A percentile compares a stretch with the other conserved stretches of the same genome.
Conservation (phyloP, 92 coral and sea anemone genomes). For the Parazoanthus darwini region DNA sequence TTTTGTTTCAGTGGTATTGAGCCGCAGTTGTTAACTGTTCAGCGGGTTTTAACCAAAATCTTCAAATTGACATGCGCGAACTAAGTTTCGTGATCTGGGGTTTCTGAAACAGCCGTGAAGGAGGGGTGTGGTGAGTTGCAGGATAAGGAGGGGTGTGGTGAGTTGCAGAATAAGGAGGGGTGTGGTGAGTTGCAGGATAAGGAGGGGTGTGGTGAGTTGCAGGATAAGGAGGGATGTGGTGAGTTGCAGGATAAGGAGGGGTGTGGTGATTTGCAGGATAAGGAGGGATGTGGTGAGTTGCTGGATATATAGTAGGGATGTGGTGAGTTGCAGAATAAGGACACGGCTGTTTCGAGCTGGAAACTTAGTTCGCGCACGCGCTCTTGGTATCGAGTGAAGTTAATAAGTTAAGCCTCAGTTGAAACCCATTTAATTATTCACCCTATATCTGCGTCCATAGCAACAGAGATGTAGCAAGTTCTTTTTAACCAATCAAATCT, state of each 20-base stretch:
- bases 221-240: no score
- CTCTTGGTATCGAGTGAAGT: background rate
- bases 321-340: no score
- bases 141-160: no score
- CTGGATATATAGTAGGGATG: no score
- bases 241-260: no score
- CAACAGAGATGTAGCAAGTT: background rate
- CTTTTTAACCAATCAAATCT: slow-evolving; percentile 20
- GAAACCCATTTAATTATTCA: background rate
- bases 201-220: no score
- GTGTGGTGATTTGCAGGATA: no score
- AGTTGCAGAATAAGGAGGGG: no score
- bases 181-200: no score
- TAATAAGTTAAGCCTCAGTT: background rate
- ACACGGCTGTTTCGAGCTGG: slow-evolving; percentile 20
- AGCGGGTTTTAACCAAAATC: background rate
- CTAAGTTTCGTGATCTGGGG: background rate
- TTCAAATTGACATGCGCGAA: background rate
- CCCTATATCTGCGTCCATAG: slow-evolving; percentile 13
- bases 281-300: no score
- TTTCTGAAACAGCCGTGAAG: slow-evolving; percentile 26
- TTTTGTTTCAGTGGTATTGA: background rate
- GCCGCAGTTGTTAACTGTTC: slow-evolving; percentile 1
- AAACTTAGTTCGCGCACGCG: slow-evolving; percentile 26
- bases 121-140: no score